Evolutionary conservation across 2,888 invertebrate genomes (phyloP).

Genomic region (Anarsia innoxiella): DNA sequence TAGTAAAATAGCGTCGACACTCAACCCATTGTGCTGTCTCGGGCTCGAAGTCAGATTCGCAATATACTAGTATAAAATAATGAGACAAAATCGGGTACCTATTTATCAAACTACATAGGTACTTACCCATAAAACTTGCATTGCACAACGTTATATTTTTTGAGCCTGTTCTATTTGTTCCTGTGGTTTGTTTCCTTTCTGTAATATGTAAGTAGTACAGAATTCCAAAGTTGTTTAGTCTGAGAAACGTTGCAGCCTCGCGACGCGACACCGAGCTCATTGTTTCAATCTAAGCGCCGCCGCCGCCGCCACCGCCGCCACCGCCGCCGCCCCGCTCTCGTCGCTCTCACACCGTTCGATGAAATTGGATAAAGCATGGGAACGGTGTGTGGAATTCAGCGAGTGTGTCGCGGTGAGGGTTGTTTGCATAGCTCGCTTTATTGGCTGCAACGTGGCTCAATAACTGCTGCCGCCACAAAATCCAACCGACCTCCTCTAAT

Average conservation of each 20-base stretch:
- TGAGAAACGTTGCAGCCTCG: conserved; percentile 44
- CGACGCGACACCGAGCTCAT: conserved; percentile 59
- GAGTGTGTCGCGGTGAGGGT: conserved; percentile 45
- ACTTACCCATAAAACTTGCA: no score
- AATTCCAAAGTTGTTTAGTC: conserved; percentile 49
- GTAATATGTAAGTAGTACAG: no score
- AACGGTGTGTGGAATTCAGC: conserved; percentile 63
- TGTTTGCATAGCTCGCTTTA: conserved; percentile 72
- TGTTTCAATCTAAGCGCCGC: conserved; percentile 58
- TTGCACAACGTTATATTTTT: no score
- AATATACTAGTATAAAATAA: no score
- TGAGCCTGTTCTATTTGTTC: no score
- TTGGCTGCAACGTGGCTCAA: conserved; percentile 61
- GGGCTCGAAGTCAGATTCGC: no score
- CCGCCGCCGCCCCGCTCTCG: no score
- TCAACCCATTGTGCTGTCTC: conserved; percentile 26
- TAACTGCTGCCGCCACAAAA: conserved; percentile 37
- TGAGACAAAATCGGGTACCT: no score
- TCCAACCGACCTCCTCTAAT: conserved; percentile 40
- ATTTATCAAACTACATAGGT: no score
- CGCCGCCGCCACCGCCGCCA: no score
- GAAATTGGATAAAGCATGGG: conserved; percentile 73
- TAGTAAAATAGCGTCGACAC: conserved; percentile 32
- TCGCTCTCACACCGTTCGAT: conserved; percentile 58
- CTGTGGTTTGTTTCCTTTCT: no score